Evolutionary conservation across 2,888 invertebrate genomes (phyloP), one percentile per base, ranked within the genome.

Genomic region (Drosophila villosipedis): DNA sequence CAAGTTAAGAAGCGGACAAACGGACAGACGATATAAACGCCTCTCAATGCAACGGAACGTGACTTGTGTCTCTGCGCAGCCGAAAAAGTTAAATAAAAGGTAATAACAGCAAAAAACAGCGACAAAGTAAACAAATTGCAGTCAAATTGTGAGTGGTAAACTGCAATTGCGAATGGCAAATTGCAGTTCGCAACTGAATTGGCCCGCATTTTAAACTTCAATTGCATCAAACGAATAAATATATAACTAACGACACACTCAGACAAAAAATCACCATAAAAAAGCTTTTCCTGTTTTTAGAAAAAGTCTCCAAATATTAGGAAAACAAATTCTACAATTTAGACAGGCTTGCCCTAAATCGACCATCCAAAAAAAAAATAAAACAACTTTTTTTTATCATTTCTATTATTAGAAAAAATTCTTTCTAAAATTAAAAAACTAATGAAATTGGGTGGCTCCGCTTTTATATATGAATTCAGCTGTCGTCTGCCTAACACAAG

Each of bases 81-180:
- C 73, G 33, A 78, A 82, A 75, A 69, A 76, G 64, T 66, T 67
- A 72, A 77, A 78, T 87, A 80, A 78, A 82, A 80, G 85, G 80
- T 84, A 84, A 84, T 82, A 82, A 55, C 73, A 16, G 73, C 71
- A 73, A 65, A 85, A 78, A 70, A 73, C 73, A 72, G 65, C 67
- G 64, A 68, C 73, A 67, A 50, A 55, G 30, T 35, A 54, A 41
- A 43, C 77, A 61, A 73, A 73, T 68, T 76, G 70, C 73, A 78
- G 62, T 68, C 63, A 76, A 73, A 60, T 50, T 62, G 49, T 57
- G 19, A 50, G 19, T 50, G 28, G 50, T 12, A 50, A 28, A 28
- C 50, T 28, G 50, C 19, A 50, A 19, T 50, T 28, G 28, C 25
- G 28, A 50, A 28, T 28, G 28, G 28, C 28, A 39, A 71, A 71